Evolutionary conservation across 2,113 vertebrate genomes (phyloP), one percentile per base, ranked within the genome.

Genomic region (Lagopus muta): DNA sequence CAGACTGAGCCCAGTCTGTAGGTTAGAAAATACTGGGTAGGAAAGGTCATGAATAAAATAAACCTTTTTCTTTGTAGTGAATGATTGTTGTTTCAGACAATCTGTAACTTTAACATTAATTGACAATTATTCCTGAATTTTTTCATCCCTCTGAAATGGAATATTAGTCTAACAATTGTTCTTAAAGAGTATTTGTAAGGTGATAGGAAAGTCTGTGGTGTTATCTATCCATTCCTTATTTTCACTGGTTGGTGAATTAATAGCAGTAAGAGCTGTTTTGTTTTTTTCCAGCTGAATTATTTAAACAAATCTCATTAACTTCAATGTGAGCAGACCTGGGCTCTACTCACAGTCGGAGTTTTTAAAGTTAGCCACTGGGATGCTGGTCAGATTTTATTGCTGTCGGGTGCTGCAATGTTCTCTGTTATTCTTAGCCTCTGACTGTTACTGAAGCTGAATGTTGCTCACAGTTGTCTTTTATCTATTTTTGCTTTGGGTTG

Each of bases 351-450:
- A 42, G 36, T 42, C 2, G 17, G 40, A 52, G 7, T 14, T 86
- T 94, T 83, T 81, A 60, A 81, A 92, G 64, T 50, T 40, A 83
- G 71, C 79, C 55, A 28, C 54, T 84, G 52, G 82, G 76, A 75
- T 77, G 52, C 80, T 72, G 79, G 40, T 30, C 69, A 82, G 28
- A 42, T 89, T 92, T 92, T 72, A 90, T 60, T 91, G 81, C 55
- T 82, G 5, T 70, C 88, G 61, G 83, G 75, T 43, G 38, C 48
- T 79, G 45, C 86, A 78, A 38, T 91, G 88, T 94, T 84, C 67
- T 80, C 84, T 93, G 67, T 82, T 71, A 78, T 89, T 95, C 75
- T 93, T 94, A 76, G 86, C 71, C 71, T 92, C 42, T 85, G 82
- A 84, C 47, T 42, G 21, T 32, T 36, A 38, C 60, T 90, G 42